Evolutionary conservation across 2,888 invertebrate genomes (phyloP), one percentile per base, ranked within the genome.

Genomic region (Tiliacea citrago): DNA sequence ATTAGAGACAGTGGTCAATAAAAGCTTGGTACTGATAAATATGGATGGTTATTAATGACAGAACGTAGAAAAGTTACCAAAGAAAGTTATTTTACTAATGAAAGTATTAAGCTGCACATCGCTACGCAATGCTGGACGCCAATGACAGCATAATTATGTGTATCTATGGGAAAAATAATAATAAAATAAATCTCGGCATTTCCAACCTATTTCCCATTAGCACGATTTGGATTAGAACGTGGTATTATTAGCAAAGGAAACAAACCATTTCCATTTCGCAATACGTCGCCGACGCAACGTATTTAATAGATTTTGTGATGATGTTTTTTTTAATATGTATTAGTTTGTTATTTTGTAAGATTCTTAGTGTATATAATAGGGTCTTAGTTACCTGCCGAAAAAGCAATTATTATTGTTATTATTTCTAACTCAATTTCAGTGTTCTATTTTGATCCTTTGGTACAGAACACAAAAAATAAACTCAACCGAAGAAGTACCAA

Each of bases 401-500:
- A 51, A 21, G 3, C 51, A 21, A 53, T 49, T 42, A 42, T 13
- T 57, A 21, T 35, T 35, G 18, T 18, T 35, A 39, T 8, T n/a
- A n/a, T 45, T 18, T 35, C 13, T 21, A 49, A 21, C n/a, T 18
- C 39, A 35, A 62, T 62, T 57, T 21, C 57, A 47, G 8, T 1
- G 3, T n/a, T 8, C 18, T 10, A n/a, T 51, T 21, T 1, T 16
- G 1, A 12, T 13, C 3, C 18, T 61, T 16, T 35, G 10, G 5
- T 18, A 24, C 53, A 13, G n/a, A 39, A 57, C 24, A 24, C 29
- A 2, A 35, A 77, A 71, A 79, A 75, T 58, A 13, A 66, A 68
- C 24, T 67, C 24, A 13, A 61, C 60, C 61, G 35, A 57, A 66
- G 49, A 77, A 60, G 62, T 70, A 71, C 71, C n/a, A 58, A 77